phyloP scores from a whole-genome alignment of 1,140 invertebrate species.

The Zeugodacus cucurbitae region DNA sequence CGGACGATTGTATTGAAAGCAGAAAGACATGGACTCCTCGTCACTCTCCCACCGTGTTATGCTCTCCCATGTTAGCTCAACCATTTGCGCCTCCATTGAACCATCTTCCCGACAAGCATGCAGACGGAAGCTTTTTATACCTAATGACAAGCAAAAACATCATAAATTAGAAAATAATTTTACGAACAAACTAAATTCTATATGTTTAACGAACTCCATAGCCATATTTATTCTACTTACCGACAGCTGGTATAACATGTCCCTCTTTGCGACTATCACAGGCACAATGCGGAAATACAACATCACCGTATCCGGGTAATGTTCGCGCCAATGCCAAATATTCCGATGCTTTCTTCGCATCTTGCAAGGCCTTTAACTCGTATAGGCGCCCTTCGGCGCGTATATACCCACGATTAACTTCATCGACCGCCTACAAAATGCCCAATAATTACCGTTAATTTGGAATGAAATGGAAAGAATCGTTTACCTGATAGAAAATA shows the following conservation, averaged over 20 bases:
- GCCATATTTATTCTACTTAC: constrained; percentile 63
- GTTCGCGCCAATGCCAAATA: constrained; percentile 88
- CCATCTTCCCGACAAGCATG: constrained; percentile 91
- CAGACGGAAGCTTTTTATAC: constrained; percentile 79
- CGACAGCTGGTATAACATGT: constrained; percentile 86
- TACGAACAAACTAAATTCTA: no score
- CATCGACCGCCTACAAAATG: constrained; percentile 82
- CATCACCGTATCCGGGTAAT: constrained; percentile 90
- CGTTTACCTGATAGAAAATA: constrained; percentile 79
- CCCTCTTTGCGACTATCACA: constrained; percentile 94
- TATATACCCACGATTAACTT: constrained; percentile 93
- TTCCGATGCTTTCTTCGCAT: constrained; percentile 86
- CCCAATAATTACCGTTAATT: not conserved
- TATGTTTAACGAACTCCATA: not conserved
- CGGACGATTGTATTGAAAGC: constrained; percentile 83
- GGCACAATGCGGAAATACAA: constrained; percentile 94
- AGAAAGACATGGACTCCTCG: constrained; percentile 90
- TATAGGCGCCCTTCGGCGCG: constrained; percentile 90
- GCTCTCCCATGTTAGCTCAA: constrained; percentile 85
- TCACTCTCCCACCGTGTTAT: constrained; percentile 89
- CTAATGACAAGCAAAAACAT: constrained; percentile 50
- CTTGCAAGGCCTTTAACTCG: constrained; percentile 94
- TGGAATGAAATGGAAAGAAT: not conserved
- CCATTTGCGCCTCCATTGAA: constrained; percentile 83
- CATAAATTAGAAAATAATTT: no score